Base-by-base conservation (phyloP, 2,113 vertebrate species). In the Plectropomus leopardus region DNA sequence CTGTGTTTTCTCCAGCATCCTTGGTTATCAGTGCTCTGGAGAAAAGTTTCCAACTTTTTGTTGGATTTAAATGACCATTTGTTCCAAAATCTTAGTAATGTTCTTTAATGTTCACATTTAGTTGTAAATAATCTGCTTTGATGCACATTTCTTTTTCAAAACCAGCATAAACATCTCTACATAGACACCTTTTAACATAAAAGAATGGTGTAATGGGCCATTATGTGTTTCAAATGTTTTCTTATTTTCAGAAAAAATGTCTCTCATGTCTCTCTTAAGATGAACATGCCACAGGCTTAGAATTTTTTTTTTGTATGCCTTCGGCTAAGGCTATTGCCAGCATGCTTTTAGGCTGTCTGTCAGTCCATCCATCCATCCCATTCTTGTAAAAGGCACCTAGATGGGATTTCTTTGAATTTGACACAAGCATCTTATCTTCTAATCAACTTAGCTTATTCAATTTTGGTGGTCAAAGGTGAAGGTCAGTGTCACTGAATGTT, bases 241-340 rank as follows among this genome's bases (percentile, higher is more conserved):
- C n/a, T 57, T 58, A 69, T 14, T 34, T 45, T 64, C 44, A 23
- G 34, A 77, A 60, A 67, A 66, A 54, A 40, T 73, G 26, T 61
- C 24, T 72, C n/a, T 16, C 14, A 65, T 67, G 11, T 76, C 45
- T 77, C 36, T 23, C 42, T 58, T 21, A 8, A 17, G 45, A 30
- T 34, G 34, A 72, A 28, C 17, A 32, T 50, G 36, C 67, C 68
- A 64, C 32, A 48, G 63, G 61, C 61, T n/a, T n/a, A n/a, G n/a
- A n/a, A n/a, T n/a, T n/a, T n/a, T n/a, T n/a, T n/a, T n/a, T n/a
- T n/a, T n/a, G n/a, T n/a, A n/a, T n/a, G n/a, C n/a, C n/a, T n/a
- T n/a, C n/a, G n/a, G n/a, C n/a, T n/a, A n/a, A n/a, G n/a, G n/a
- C n/a, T n/a, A n/a, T n/a, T n/a, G n/a, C n/a, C n/a, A n/a, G n/a